Percentiles rank a stretch among this genome's conserved stretches.
These are phyloP conservation scores for Cydia splendana DNA, from an alignment of 1,140 invertebrate genomes.

Conservation along the genomic window DNA sequence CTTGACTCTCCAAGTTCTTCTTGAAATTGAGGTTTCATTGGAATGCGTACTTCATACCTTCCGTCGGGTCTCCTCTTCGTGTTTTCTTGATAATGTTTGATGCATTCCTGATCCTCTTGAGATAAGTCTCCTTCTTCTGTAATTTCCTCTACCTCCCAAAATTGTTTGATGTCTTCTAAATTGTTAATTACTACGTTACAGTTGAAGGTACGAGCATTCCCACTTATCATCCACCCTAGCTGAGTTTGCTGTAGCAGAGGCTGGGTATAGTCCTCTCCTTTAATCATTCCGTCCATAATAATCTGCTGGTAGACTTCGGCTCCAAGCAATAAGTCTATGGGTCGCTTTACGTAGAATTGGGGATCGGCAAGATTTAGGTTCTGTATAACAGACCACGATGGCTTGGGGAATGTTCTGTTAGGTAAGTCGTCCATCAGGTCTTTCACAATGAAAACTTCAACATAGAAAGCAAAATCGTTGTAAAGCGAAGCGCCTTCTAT, in stretches of 20 bases:
- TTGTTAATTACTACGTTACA: constrained; percentile 34
- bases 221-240: constrained; percentile 27
- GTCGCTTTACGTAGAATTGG: constrained; percentile 32
- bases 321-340: constrained; percentile 30
- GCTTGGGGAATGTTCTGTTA: constrained; percentile 39
- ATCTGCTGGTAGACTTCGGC: constrained; percentile 32
- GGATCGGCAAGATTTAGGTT: constrained; percentile 39
- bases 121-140: constrained; percentile 20
- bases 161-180: constrained; percentile 33
- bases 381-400: constrained; percentile 33
- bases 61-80: constrained; percentile 20
- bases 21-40: constrained; percentile 24
- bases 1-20: constrained; percentile 31
- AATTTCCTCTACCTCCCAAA: constrained; percentile 35
- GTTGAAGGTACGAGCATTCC: constrained; percentile 23
- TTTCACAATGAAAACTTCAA: constrained; percentile 38
- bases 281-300: constrained; percentile 36
- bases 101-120: constrained; percentile 31
- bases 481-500: constrained; percentile 32
- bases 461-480: constrained; percentile 32
- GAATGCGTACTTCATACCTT: constrained; percentile 32
- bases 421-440: constrained; percentile 36
- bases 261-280: constrained; percentile 16
- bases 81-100: too few species aligned
- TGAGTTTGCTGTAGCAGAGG: constrained; percentile 26